Evolutionary conservation across 2,888 invertebrate genomes (phyloP).

Genomic region (Phorcus lineatus): DNA sequence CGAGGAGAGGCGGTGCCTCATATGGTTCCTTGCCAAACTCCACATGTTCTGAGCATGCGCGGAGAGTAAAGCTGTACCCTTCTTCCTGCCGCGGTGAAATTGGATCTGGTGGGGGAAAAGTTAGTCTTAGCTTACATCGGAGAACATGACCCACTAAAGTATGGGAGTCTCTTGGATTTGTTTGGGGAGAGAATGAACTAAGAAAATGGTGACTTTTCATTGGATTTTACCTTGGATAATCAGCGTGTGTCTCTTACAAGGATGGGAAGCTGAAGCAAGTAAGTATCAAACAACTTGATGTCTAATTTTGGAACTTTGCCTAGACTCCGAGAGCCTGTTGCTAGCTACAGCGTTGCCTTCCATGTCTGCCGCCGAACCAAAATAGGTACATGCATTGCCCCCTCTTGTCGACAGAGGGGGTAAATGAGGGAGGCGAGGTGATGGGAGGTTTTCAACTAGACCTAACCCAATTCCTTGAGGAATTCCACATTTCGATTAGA

Average conservation of each 20-base stretch:
- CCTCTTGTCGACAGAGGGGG: too few relatives aligned
- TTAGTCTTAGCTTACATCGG: background rate
- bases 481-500: too few relatives aligned
- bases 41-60: conserved; percentile 10
- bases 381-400: background rate
- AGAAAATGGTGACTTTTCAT: background rate
- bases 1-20: conserved; percentile 7
- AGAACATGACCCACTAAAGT: background rate
- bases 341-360: background rate
- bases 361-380: background rate
- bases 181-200: background rate
- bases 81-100: conserved; percentile 2
- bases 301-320: background rate
- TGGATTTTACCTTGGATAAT: conserved; percentile 18
- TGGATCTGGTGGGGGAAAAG: conserved; percentile 7
- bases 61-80: background rate
- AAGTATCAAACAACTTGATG: background rate
- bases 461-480: too few relatives aligned
- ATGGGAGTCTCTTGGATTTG: background rate
- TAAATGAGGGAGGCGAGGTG: too few relatives aligned
- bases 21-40: background rate
- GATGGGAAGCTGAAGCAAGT: background rate
- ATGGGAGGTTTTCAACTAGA: too few relatives aligned
- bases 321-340: background rate
- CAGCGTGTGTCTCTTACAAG: background rate